Base-by-base conservation (phyloP, 2,113 vertebrate species). In the Melanerpes formicivorus region DNA sequence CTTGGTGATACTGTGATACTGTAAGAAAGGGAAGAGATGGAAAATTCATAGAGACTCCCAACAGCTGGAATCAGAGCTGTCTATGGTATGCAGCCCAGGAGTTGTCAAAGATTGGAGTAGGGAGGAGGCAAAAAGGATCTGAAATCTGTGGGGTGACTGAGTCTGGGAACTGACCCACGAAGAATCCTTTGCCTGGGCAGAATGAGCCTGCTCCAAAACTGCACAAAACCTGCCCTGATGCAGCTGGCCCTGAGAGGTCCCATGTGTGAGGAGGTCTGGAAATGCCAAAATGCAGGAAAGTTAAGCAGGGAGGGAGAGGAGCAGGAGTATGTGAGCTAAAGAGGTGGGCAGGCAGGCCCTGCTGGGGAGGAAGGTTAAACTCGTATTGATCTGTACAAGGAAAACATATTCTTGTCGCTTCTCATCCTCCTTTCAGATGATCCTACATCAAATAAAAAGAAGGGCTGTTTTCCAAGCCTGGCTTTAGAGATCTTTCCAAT, bases 361-460 rank as follows among this genome's bases (percentile, higher is more conserved):
- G 87, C 90, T 71, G 90, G 77, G 62, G 82, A 71, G 80, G 82
- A 90, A 97, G 90, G 95, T 97, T 96, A 97, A 97, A 97, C 71
- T 67, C 27, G 2, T 96, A 97, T 96, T 97, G 96, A 97, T 98
- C 95, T 90, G 86, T 83, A 96, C 88, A 90, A 88, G 84, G 80
- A 90, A 97, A 97, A 97, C 95, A 96, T 75, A 77, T 93, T 95
- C 73, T 94, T 2, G 3, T 42, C 1, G 22, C 81, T 93, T 97
- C 95, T 96, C 78, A 95, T 97, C 80, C 92, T 90, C 77, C 81
- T 96, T 96, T 97, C 95, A 97, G 92, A 96, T 96, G 96, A 95
- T 95, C 96, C 94, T 85, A 89, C 93, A 96, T 96, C 94, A 96
- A 95, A 95, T 93, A 85, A 90, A 97, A 97, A 93, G 71, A 94